Percentiles rank a stretch among this genome's conserved stretches.
Evolutionary conservation across 1,140 invertebrate genomes (phyloP).

Genomic region (Coptotermes formosanus): DNA sequence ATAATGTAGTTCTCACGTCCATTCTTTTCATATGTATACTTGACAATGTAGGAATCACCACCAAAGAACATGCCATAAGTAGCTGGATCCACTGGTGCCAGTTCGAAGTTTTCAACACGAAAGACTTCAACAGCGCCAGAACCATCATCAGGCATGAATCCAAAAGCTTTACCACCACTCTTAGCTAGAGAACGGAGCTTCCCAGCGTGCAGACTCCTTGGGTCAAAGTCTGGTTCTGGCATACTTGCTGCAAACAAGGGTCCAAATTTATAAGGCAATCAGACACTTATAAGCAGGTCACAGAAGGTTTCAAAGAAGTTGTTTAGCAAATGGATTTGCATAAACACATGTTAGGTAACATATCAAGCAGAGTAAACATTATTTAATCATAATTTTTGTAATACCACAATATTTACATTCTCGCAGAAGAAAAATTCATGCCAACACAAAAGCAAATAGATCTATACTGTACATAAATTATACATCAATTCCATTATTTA

Average conservation of each 20-base stretch:
- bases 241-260: conserved; percentile 35
- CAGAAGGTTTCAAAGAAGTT: too few relatives aligned
- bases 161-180: conserved; percentile 56
- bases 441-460: too few relatives aligned
- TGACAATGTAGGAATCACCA: conserved; percentile 74
- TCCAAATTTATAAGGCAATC: too few relatives aligned
- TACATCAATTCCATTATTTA: too few relatives aligned
- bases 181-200: conserved; percentile 42
- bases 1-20: conserved; percentile 58
- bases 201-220: conserved; percentile 41
- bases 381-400: too few relatives aligned
- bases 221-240: conserved; percentile 41
- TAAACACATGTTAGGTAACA: too few relatives aligned
- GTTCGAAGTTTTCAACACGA: conserved; percentile 56
- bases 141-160: conserved; percentile 74
- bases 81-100: conserved; percentile 55
- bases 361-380: too few relatives aligned
- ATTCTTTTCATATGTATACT: conserved; percentile 64
- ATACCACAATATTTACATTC: too few relatives aligned
- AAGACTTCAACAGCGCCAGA: conserved; percentile 54
- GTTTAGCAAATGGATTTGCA: too few relatives aligned
- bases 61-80: conserved; percentile 69
- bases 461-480: too few relatives aligned
- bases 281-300: too few relatives aligned
- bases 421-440: too few relatives aligned